Evolutionary conservation across 1,140 invertebrate genomes (phyloP).

Genomic region (Steinernema khuongi): DNA sequence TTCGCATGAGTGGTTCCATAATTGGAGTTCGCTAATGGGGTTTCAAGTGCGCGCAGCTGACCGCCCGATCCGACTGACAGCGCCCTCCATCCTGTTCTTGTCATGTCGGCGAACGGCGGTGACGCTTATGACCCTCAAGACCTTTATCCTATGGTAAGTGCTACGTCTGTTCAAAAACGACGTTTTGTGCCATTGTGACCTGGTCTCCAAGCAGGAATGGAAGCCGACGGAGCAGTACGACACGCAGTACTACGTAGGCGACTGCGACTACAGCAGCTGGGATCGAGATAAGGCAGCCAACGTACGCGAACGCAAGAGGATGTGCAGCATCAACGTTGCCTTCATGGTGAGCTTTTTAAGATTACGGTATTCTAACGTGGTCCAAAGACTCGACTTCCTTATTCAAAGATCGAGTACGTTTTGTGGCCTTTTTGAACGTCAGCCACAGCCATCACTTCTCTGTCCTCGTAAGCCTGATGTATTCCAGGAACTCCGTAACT

Average conservation of each 20-base stretch:
- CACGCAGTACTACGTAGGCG: background rate
- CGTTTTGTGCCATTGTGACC: background rate
- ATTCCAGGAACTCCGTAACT: slow-evolving; percentile 62
- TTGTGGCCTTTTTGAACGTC: slow-evolving; percentile 9
- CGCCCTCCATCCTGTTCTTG: background rate
- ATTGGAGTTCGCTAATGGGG: background rate
- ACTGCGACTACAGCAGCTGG: slow-evolving; percentile 8
- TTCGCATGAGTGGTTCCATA: background rate
- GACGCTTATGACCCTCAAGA: background rate
- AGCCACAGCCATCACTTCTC: too few relatives aligned
- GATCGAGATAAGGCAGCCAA: slow-evolving; percentile 72
- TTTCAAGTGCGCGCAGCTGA: background rate
- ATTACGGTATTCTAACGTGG: too few relatives aligned
- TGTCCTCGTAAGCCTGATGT: too few relatives aligned
- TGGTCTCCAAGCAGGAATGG: background rate
- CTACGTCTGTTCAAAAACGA: background rate
- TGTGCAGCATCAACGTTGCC: slow-evolving; percentile 96
- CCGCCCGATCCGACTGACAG: background rate
- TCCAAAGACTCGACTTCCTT: background rate
- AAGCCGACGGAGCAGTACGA: background rate
- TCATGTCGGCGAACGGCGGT: background rate
- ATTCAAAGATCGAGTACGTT: slow-evolving; percentile 20
- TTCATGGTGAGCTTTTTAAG: slow-evolving; percentile 76
- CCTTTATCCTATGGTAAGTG: background rate
- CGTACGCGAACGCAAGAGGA: slow-evolving; percentile 83